These are phyloP conservation scores for Polietes domitor DNA, from an alignment of 2,888 invertebrate genomes.

Conservation along the genomic window DNA sequence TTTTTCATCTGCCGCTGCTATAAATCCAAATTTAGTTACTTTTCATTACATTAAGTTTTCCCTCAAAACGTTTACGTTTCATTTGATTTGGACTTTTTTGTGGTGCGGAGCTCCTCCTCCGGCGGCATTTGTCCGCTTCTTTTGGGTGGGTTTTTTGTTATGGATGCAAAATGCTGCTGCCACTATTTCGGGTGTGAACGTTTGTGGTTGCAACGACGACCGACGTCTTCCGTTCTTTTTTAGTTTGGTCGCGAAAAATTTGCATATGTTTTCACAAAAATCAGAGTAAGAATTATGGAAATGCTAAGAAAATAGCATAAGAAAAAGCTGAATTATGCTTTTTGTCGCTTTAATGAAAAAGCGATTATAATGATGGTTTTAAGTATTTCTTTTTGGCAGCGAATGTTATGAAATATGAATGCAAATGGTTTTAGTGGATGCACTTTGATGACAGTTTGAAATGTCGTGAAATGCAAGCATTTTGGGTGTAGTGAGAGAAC, in stretches of 20 bases:
- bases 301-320: not conserved
- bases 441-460: not conserved
- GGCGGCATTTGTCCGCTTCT: not conserved
- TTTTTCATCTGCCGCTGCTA: constrained; percentile 52
- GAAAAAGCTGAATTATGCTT: not conserved
- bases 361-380: constrained; percentile 18
- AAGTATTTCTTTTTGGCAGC: not conserved
- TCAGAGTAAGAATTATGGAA: constrained; percentile 15
- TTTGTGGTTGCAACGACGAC: not conserved
- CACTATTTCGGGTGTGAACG: not conserved
- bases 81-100: constrained; percentile 40
- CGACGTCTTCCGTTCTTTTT: no score
- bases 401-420: not conserved
- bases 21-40: constrained; percentile 68
- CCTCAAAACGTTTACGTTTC: constrained; percentile 51
- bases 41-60: constrained; percentile 64
- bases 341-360: constrained; percentile 1
- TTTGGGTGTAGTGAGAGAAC: no score
- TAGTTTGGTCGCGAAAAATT: not conserved
- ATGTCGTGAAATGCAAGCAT: not conserved
- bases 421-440: not conserved
- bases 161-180: not conserved
- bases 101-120: not conserved
- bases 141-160: not conserved
- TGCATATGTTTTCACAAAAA: constrained; percentile 33